Evolutionary conservation across 2,113 vertebrate genomes (phyloP), one percentile per base, ranked within the genome.

Genomic region (Ciconia boyciana): DNA sequence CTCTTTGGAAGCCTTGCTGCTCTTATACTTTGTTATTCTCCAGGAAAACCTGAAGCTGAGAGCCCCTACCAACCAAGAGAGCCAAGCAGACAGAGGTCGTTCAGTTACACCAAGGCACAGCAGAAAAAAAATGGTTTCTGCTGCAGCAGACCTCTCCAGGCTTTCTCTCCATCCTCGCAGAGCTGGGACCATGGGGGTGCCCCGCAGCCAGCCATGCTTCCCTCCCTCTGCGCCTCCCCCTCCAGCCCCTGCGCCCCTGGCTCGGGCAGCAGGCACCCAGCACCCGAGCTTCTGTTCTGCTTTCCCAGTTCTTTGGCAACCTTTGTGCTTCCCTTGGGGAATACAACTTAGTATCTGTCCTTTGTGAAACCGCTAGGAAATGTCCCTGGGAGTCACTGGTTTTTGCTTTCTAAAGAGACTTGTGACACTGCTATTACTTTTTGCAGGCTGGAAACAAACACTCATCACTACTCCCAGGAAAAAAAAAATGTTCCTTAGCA

Each of bases 301-400:
- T 76, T 69, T 18, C 16, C 1, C 16, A 29, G 10, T 13, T 64
- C 13, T 55, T 55, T 60, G 5, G 24, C 9, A 64, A 61, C 1
- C 3, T 43, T 57, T 52, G 9, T 43, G 4, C 19, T 69, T 69
- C 16, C 7, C 16, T 39, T 8, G 8, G 6, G 31, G 17, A 0
- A 9, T 28, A 55, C 70, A 55, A 14, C 28, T 14, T 0, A 26
- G 4, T 11, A 13, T 49, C 14, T 62, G 7, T 36, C 22, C 44
- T 39, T 16, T 1, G 1, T 51, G 22, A 64, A 80, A 83, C 15
- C 6, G 9, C 41, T 49, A 43, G 13, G 26, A 89, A 81, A 49
- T 31, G 2, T 21, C 31, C 26, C 28, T 86, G 4, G 2, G 2
- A 61, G 5, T 71, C 1, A 0, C 3, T 49, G 21, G 1, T 2